A percentile compares a stretch with the other conserved stretches of the same genome.
phyloP scores from a whole-genome alignment of 2,113 vertebrate genomes.

The Podocnemis expansa region DNA sequence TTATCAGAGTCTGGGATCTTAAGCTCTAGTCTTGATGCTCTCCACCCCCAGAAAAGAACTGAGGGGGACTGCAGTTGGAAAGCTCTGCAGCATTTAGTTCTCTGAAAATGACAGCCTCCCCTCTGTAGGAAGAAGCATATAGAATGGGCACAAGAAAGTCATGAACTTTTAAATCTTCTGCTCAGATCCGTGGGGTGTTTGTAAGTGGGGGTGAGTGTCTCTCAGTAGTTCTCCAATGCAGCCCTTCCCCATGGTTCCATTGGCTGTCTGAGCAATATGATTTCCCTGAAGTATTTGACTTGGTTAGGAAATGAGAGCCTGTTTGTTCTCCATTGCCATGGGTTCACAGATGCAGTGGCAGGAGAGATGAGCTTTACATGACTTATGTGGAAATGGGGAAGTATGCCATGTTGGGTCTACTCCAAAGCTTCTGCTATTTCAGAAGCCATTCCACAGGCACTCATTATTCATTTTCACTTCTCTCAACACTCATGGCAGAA shows the following conservation, averaged over 20 bases:
- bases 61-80: not conserved
- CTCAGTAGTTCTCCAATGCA: not conserved
- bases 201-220: not conserved
- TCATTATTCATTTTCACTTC: not conserved
- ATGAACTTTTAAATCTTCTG: not conserved
- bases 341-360: rapidly evolving
- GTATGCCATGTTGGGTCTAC: rapidly evolving
- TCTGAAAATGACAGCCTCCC: not conserved
- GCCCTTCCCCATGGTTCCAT: rapidly evolving
- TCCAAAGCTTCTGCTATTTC: not conserved
- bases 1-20: not conserved
- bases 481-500: not conserved
- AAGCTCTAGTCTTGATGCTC: not conserved
- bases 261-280: not conserved
- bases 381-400: not conserved
- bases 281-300: not conserved
- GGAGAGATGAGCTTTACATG: rapidly evolving
- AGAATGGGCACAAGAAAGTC: not conserved
- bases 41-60: not conserved
- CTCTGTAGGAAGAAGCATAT: not conserved
- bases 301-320: not conserved
- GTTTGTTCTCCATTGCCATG: not conserved
- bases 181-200: rapidly evolving
- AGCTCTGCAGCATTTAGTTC: rapidly evolving
- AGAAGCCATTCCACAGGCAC: not conserved